Percentiles rank a stretch among this genome's conserved stretches.
Evolutionary conservation across 1,140 invertebrate species (phyloP).

Genomic region (Magallana angulata): DNA sequence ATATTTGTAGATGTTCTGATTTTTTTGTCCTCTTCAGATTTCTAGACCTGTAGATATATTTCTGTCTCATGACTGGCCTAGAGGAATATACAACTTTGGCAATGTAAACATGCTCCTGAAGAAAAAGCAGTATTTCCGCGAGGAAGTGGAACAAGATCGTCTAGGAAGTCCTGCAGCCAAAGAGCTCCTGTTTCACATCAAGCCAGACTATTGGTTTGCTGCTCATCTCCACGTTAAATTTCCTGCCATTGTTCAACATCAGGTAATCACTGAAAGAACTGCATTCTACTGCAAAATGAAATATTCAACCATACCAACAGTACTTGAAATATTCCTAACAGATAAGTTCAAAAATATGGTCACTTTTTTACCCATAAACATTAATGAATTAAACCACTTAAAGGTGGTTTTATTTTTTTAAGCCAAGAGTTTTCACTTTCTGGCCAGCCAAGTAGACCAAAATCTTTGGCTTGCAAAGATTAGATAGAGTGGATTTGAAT

Average conservation of each 20-base stretch:
- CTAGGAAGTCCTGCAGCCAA: slow-evolving; percentile 92
- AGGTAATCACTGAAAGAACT: slow-evolving; percentile 64
- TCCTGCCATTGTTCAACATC: slow-evolving; percentile 90
- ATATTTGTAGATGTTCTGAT: too few species aligned
- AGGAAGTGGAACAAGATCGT: slow-evolving; percentile 89
- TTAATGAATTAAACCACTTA: too few species aligned
- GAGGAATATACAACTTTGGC: slow-evolving; percentile 92
- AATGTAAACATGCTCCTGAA: slow-evolving; percentile 87
- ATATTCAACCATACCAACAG: too few species aligned
- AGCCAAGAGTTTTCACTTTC: too few species aligned
- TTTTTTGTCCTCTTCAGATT: slow-evolving; percentile 66
- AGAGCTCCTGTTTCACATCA: slow-evolving; percentile 88
- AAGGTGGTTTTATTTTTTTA: too few species aligned
- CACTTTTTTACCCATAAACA: too few species aligned
- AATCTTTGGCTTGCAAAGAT: too few species aligned
- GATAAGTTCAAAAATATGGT: too few species aligned
- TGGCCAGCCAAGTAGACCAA: too few species aligned
- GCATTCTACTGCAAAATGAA: too few species aligned
- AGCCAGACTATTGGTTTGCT: slow-evolving; percentile 96
- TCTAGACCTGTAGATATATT: slow-evolving; percentile 89
- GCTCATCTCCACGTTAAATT: slow-evolving; percentile 99
- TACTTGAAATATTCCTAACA: too few species aligned
- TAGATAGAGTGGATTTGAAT: too few species aligned
- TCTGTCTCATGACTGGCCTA: slow-evolving; percentile 98
- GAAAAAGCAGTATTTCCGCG: slow-evolving; percentile 91